These are phyloP conservation scores for Lithobates sylvaticus DNA, from an alignment of 2,797 vertebrate species.

Conservation along the genomic window DNA sequence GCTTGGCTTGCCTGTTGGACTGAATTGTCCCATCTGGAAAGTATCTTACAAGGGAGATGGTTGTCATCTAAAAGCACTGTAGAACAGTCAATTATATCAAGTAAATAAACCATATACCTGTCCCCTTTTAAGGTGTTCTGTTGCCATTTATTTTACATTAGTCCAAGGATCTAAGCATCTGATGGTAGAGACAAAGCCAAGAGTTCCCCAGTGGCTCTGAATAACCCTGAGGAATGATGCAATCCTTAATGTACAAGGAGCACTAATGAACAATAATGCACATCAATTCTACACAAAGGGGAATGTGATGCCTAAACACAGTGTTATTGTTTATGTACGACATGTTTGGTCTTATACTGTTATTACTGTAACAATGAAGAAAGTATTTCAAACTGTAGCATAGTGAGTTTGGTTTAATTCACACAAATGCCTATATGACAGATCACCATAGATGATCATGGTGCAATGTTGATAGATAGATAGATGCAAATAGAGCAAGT, in stretches of 20 bases:
- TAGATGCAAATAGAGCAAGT: no score
- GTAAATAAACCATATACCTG: slow-evolving; percentile 22
- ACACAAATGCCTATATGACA: no score
- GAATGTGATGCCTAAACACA: background rate
- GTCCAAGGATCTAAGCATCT: background rate
- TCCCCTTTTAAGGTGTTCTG: slow-evolving; percentile 30
- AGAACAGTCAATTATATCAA: slow-evolving; percentile 9
- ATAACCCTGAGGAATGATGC: slow-evolving; percentile 2
- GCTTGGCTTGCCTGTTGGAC: slow-evolving; percentile 14
- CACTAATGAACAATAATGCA: slow-evolving; percentile 3
- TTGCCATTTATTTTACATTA: slow-evolving; percentile 25
- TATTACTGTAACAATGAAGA: no score
- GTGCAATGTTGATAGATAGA: no score
- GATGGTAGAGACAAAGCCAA: background rate
- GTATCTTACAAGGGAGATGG: slow-evolving; percentile 15
- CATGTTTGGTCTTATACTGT: no score
- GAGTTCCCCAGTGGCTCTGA: background rate
- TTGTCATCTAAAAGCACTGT: slow-evolving; percentile 23
- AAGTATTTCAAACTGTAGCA: no score
- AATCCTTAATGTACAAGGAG: background rate
- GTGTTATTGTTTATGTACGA: background rate
- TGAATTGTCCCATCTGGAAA: slow-evolving; percentile 46
- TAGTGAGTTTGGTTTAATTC: no score
- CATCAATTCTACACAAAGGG: background rate
- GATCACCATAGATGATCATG: no score